phyloP scores from a whole-genome alignment of 2,888 invertebrate genomes.

The Chironomus tentans region DNA sequence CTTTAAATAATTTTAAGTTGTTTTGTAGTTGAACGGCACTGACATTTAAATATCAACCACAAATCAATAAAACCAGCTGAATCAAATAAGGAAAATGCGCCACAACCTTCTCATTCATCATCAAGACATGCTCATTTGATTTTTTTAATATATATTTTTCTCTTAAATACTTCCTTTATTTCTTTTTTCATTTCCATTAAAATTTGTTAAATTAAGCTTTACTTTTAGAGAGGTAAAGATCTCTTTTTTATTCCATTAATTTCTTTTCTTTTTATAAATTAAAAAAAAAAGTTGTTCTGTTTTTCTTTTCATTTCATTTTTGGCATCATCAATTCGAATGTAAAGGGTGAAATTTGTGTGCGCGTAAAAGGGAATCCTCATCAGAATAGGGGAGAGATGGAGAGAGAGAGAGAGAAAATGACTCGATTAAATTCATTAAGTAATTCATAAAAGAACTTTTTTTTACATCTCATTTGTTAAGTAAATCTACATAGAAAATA shows the following conservation, averaged over 20 bases:
- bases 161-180: neutral
- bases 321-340: neutral
- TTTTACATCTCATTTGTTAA: neutral
- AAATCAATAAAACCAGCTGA: too few species aligned
- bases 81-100: too few species aligned
- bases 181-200: neutral
- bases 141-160: neutral
- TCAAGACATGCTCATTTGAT: neutral
- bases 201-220: neutral
- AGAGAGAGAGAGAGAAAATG: neutral
- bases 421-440: neutral
- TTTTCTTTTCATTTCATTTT: neutral
- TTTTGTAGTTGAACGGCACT: too few species aligned
- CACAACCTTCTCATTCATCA: too few species aligned
- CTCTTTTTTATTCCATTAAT: neutral
- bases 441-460: neutral
- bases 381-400: neutral
- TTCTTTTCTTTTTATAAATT: neutral
- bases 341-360: neutral
- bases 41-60: too few species aligned
- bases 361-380: neutral
- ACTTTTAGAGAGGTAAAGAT: slow-evolving; percentile 27
- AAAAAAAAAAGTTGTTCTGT: neutral
- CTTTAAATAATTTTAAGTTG: too few species aligned
- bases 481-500: neutral